phyloP scores from a whole-genome alignment of 2,888 invertebrate species.

The Aphidoletes aphidimyza region DNA sequence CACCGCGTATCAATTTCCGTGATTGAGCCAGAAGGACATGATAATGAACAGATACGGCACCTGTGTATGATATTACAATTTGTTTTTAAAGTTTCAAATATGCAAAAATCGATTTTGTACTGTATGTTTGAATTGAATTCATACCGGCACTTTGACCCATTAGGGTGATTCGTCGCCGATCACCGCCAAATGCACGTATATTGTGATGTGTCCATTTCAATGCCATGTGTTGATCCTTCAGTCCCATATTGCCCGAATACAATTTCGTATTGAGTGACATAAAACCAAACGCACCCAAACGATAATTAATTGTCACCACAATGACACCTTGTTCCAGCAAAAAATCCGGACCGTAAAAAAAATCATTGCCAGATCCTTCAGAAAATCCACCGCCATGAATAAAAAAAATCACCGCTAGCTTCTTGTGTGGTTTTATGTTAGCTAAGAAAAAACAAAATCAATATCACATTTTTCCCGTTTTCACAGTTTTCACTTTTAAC shows the following conservation, averaged over 20 bases:
- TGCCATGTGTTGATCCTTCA: conserved; percentile 65
- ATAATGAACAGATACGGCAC: conserved; percentile 30
- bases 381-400: conserved; percentile 51
- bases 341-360: conserved; percentile 53
- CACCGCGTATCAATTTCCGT: not conserved
- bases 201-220: conserved; percentile 64
- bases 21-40: not conserved
- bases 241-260: conserved; percentile 65
- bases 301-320: conserved; percentile 63
- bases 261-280: conserved; percentile 62
- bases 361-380: conserved; percentile 9
- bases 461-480: not conserved
- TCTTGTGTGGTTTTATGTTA: not conserved
- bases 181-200: conserved; percentile 65
- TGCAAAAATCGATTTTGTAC: not conserved
- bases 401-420: conserved; percentile 55
- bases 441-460: not conserved
- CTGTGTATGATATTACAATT: not conserved
- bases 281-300: conserved; percentile 67
- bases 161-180: conserved; percentile 63
- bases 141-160: conserved; percentile 65
- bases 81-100: not conserved
- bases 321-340: conserved; percentile 43
- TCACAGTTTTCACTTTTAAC: not conserved
- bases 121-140: not conserved